phyloP scores from a whole-genome alignment of 2,113 vertebrate species.

The Tor tambroides region DNA sequence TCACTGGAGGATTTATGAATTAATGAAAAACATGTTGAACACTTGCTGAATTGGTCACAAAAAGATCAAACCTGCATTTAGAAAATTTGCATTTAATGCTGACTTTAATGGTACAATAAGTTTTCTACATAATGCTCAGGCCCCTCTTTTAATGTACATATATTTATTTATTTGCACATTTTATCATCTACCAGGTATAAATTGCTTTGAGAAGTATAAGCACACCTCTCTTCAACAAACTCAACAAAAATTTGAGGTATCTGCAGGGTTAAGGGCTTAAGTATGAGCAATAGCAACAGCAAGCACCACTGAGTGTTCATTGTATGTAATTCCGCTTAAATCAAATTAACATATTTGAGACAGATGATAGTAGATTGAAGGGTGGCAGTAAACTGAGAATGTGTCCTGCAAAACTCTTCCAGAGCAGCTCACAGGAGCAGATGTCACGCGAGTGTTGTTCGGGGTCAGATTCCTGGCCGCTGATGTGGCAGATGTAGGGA shows the following conservation, averaged over 20 bases:
- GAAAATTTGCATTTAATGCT: background rate
- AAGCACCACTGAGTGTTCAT: background rate
- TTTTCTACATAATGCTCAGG: no score
- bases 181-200: background rate
- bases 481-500: slow-evolving; percentile 41
- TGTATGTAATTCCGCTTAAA: background rate
- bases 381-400: slow-evolving; percentile 24
- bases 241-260: background rate
- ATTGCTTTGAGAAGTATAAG: background rate
- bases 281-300: background rate
- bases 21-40: background rate
- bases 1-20: no score
- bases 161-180: no score
- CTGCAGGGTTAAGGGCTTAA: background rate
- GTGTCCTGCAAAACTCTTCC: background rate
- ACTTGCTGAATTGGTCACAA: background rate
- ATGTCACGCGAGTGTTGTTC: slow-evolving; percentile 43
- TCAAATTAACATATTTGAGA: background rate
- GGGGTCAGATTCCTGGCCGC: slow-evolving; percentile 55
- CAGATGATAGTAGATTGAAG: background rate
- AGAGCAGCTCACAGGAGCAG: slow-evolving; percentile 36
- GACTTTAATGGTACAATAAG: background rate
- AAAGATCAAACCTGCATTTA: background rate
- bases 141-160: no score
- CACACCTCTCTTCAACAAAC: background rate